phyloP scores from a whole-genome alignment of 2,113 vertebrate genomes.

The Thamnophis sirtalis region DNA sequence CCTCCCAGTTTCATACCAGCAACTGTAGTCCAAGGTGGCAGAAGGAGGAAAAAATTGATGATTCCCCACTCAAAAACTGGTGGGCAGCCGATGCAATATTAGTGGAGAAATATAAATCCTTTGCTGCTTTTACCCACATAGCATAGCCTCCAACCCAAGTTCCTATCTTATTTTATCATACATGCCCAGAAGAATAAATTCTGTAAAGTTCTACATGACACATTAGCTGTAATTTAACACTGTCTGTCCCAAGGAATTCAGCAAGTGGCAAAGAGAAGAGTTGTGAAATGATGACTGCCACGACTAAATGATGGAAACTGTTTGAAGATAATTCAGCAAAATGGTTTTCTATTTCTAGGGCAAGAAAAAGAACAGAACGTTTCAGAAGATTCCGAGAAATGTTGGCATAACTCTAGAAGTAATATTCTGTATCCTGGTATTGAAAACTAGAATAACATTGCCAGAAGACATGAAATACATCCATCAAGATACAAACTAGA shows the following conservation, averaged over 20 bases:
- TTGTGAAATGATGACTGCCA: not conserved
- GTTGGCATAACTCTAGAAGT: not conserved
- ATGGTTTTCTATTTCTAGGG: not conserved
- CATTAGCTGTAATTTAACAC: not conserved
- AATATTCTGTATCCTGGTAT: not conserved
- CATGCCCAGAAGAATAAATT: not conserved
- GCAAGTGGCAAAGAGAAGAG: not conserved
- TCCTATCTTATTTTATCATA: not conserved
- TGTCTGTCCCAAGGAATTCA: not conserved
- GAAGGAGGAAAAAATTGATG: not conserved
- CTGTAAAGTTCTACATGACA: not conserved
- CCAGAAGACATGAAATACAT: not conserved
- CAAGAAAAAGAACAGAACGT: not conserved
- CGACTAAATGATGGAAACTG: not conserved
- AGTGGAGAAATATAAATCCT: not conserved
- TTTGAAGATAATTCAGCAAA: not conserved
- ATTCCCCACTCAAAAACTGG: not conserved
- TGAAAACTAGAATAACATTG: not conserved
- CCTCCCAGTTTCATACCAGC: not conserved
- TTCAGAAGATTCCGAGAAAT: not conserved
- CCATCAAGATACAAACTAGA: not conserved
- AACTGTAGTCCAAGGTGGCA: not conserved
- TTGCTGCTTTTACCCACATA: not conserved
- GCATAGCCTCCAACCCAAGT: not conserved
- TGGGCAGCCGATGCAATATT: not conserved